Percentiles rank a stretch among this genome's conserved stretches.
These are phyloP conservation scores for Drosophila siamana DNA, from an alignment of 2,888 invertebrate genomes.

Conservation along the genomic window DNA sequence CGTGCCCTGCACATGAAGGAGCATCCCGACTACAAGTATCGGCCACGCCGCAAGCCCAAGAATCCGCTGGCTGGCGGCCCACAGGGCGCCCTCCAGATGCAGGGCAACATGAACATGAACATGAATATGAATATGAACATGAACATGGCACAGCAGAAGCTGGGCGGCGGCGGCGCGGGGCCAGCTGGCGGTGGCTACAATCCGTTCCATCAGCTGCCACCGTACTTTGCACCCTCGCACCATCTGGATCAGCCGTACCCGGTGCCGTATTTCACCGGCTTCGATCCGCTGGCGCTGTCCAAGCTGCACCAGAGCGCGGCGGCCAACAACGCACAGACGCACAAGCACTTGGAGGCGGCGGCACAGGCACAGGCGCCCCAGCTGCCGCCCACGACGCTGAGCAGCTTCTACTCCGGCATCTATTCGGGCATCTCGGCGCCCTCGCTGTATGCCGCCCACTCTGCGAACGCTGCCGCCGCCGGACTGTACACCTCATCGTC, in stretches of 20 bases:
- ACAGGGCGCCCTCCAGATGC: constrained; percentile 82
- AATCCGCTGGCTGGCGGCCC: constrained; percentile 87
- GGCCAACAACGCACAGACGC: constrained; percentile 78
- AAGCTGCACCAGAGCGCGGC: constrained; percentile 85
- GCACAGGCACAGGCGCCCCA: constrained; percentile 82
- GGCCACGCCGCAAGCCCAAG: constrained; percentile 94
- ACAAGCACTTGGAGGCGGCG: constrained; percentile 82
- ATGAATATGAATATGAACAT: constrained; percentile 58
- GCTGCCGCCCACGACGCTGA: constrained; percentile 84
- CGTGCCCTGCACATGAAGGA: constrained; percentile 95
- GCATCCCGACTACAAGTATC: constrained; percentile 96
- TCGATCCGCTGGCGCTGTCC: constrained; percentile 84
- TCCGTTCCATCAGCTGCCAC: constrained; percentile 89
- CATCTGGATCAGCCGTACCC: constrained; percentile 87
- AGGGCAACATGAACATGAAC: constrained; percentile 67
- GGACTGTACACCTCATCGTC: constrained; percentile 85
- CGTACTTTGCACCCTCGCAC: constrained; percentile 92
- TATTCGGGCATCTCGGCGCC: constrained; percentile 85
- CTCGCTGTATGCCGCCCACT: constrained; percentile 85
- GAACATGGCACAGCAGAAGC: constrained; percentile 79
- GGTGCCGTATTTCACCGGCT: constrained; percentile 85
- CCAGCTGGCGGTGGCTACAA: constrained; percentile 87
- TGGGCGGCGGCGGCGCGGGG: constrained; percentile 67
- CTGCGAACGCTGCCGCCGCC: constrained; percentile 83
- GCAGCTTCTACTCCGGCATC: constrained; percentile 85